These are phyloP conservation scores for Maconellicoccus hirsutus DNA, from an alignment of 1,140 invertebrate species.

Conservation along the genomic window DNA sequence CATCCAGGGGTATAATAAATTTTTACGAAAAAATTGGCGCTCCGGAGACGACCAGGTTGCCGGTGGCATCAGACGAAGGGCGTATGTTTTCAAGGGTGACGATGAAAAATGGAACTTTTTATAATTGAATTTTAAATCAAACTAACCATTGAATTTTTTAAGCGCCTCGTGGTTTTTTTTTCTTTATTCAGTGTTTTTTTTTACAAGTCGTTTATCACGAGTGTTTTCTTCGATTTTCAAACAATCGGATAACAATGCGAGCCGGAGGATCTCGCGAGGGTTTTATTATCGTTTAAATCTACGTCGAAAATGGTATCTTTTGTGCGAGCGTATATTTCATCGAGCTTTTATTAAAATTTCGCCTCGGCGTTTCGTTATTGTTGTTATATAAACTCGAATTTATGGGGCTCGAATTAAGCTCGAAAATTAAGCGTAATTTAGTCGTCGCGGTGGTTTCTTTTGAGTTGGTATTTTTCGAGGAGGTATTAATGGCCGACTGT, in stretches of 20 bases:
- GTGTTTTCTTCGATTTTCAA: not conserved
- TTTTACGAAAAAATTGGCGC: not conserved
- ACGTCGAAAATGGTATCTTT: not conserved
- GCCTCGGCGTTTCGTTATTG: too few relatives aligned
- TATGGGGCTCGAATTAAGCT: too few relatives aligned
- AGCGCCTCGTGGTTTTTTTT: too few relatives aligned
- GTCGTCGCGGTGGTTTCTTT: too few relatives aligned
- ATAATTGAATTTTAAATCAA: conserved; percentile 6
- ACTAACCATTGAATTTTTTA: not conserved
- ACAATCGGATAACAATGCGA: not conserved
- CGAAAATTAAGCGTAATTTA: too few relatives aligned
- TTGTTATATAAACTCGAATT: too few relatives aligned
- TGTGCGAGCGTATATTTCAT: too few relatives aligned
- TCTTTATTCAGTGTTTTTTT: too few relatives aligned
- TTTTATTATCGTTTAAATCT: not conserved
- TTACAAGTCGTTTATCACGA: not conserved
- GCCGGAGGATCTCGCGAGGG: not conserved
- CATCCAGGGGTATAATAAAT: not conserved
- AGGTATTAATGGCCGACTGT: too few relatives aligned
- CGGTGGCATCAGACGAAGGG: not conserved
- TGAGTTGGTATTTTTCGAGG: too few relatives aligned
- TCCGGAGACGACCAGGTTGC: too few relatives aligned
- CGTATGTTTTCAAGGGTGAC: not conserved
- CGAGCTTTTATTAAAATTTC: too few relatives aligned
- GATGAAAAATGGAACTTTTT: not conserved